Evolutionary conservation across 2,113 vertebrate species (phyloP), one percentile per base, ranked within the genome.

Genomic region (Pteropus alecto): DNA sequence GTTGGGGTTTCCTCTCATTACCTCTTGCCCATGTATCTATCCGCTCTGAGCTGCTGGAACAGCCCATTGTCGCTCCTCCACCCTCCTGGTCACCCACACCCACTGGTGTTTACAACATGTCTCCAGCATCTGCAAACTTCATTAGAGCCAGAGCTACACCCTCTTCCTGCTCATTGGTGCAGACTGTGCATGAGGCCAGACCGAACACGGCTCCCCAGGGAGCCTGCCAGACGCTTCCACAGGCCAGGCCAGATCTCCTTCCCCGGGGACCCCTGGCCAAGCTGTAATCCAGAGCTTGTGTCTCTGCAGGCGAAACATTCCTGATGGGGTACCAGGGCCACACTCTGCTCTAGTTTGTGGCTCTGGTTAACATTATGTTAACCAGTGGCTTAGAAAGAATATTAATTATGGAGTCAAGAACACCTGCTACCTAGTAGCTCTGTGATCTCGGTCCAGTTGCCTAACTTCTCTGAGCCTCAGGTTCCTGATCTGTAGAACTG

Each of bases 41-140:
- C 22, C 0, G 3, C 94, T 89, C 63, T 15, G 43, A 89, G 91
- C 33, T 73, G 41, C 90, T 63, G 38, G 84, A 21, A n/a, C 26
- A 19, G 63, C 51, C 78, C 58, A 12, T 41, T 82, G 87, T 85
- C 1, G 48, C 82, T 91, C 67, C 93, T 74, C 93, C 86, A 19
- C 89, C 79, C 65, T 90, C 33, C 91, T 33, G 56, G 60, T 93
- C 97, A 96, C 94, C 90, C 97, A 95, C 91, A 92, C 96, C 97
- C 94, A 89, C 71, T 90, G 91, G 94, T 97, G 96, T 98, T 97
- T 98, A 97, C 93, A 87, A 10, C 90, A 65, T 43, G 74, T 95
- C 89, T 87, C 82, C 51, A 96, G 85, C 97, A 97, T 97, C 97
- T 97, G 96, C 4, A 13, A 90, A 96, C 92, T 96, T 92, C 93